Evolutionary conservation across 2,797 vertebrate genomes (phyloP), one percentile per base, ranked within the genome.

Genomic region (Arctocebus calabarensis): DNA sequence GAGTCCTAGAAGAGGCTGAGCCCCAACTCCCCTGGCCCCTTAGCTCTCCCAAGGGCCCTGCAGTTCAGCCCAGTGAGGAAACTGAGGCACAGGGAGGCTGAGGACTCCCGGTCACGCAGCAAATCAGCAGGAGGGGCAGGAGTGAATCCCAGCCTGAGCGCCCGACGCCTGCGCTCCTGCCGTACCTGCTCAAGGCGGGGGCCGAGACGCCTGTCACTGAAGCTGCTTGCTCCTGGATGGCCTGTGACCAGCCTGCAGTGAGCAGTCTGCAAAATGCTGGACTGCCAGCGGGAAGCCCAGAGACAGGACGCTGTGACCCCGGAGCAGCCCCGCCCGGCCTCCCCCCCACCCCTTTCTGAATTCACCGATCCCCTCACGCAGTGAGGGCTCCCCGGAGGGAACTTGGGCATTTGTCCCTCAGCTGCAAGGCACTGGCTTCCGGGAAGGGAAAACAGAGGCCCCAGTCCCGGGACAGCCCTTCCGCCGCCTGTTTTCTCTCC

Each of bases 221-320:
- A 62, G 55, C 55, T 29, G 29, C 3, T 10, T 14, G 0, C 14
- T n/a, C 8, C 2, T 13, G 7, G 17, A 0, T 1, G 6, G n/a
- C 7, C 29, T n/a, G 52, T 10, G 45, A 40, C 23, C 43, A 40
- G 68, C 27, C 73, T 40, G n/a, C 12, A 2, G 3, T 4, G 37
- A 43, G 52, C 29, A 6, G 14, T 0, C 4, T 10, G 74, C 13
- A 22, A 7, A 17, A 17, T 25, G 43, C 34, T 52, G 0, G 64
- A 19, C 64, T 66, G 14, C 32, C 6, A 32, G 64, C 32, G 16
- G 64, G 64, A 66, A 32, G 64, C 64, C 64, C 5, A 17, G 64
- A 32, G 64, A n/a, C 16, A 27, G 37, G 73, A 34, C 32, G n/a
- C 34, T 22, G 64, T 66, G 16, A 32, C 64, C 64, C 32, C 3